These are phyloP conservation scores for Edolisoma coerulescens DNA, from an alignment of 2,113 vertebrate species.

Conservation along the genomic window DNA sequence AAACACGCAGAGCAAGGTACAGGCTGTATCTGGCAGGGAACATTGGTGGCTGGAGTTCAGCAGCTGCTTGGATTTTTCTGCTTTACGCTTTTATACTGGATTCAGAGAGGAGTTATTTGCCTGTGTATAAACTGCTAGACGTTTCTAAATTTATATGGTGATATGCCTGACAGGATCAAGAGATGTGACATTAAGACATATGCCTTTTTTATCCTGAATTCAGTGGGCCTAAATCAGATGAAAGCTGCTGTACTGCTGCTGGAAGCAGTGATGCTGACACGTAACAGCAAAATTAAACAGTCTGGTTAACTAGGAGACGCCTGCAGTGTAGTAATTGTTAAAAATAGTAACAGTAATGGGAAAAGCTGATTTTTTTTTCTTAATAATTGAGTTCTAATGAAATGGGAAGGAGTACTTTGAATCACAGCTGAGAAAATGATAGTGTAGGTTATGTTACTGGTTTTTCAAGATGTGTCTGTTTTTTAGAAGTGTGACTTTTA, in stretches of 20 bases:
- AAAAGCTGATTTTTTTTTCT: neutral
- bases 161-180: neutral
- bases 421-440: neutral
- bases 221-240: neutral
- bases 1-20: accelerated
- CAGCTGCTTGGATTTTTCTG: neutral
- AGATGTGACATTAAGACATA: neutral
- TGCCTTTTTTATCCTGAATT: neutral
- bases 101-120: neutral
- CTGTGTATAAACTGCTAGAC: neutral
- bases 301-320: neutral
- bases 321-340: neutral
- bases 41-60: neutral
- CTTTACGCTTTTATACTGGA: neutral
- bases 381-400: neutral
- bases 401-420: neutral
- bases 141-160: neutral
- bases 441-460: neutral
- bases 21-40: accelerated
- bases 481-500: neutral
- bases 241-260: neutral
- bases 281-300: neutral
- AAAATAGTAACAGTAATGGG: neutral
- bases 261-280: neutral
- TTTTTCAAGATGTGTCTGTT: neutral